Conservation (phyloP, 2,888 invertebrate genomes). For the Acleris holmiana region DNA sequence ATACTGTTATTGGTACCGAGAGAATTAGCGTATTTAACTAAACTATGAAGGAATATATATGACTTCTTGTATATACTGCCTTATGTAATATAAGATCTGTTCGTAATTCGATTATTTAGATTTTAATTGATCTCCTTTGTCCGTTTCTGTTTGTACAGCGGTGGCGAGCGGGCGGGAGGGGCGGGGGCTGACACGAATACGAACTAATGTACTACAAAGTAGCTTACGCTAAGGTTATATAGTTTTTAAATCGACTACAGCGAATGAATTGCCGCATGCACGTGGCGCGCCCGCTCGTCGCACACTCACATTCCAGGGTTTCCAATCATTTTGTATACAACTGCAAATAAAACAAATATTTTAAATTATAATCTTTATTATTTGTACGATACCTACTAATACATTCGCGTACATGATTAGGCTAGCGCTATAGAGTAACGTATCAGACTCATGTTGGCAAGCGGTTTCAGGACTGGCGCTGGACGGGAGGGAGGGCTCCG, state of each 20-base stretch:
- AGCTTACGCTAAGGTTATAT: too few species aligned
- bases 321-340: slow-evolving; percentile 52
- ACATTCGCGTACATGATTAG: slow-evolving; percentile 28
- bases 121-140: slow-evolving; percentile 15
- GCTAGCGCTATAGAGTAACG: slow-evolving; percentile 46
- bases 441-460: slow-evolving; percentile 76
- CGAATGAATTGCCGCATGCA: background rate
- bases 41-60: background rate
- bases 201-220: too few species aligned
- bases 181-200: too few species aligned
- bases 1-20: slow-evolving; percentile 32
- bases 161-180: too few species aligned
- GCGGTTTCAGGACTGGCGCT: too few species aligned
- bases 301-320: slow-evolving; percentile 53
- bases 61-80: slow-evolving; percentile 32
- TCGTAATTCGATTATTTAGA: too few species aligned
- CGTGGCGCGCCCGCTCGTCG: slow-evolving; percentile 3
- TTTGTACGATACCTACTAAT: slow-evolving; percentile 53
- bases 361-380: slow-evolving; percentile 62
- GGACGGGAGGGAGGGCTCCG: too few species aligned
- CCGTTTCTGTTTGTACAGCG: background rate
- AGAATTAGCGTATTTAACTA: slow-evolving; percentile 28
- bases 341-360: slow-evolving; percentile 55
- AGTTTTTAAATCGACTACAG: too few species aligned
- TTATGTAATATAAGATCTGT: slow-evolving; percentile 35